Base-by-base conservation (phyloP, 92 coral and sea anemone species). In the Phenganax subtilis region DNA sequence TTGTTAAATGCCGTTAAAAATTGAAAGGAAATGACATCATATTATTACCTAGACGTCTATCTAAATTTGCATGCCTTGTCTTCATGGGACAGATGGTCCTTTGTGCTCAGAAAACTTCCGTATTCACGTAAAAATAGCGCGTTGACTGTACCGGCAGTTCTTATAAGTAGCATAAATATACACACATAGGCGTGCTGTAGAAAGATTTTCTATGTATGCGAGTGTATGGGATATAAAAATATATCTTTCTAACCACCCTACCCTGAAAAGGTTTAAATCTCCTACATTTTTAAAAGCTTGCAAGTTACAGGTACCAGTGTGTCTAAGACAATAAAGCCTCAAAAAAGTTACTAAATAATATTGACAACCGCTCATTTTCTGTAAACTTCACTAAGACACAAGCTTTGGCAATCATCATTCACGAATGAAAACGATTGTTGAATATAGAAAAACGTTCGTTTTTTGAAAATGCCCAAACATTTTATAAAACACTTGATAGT, bases 1-100 rank as follows among this genome's bases (percentile, higher is more conserved):
- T 55, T 16, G 37, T 28, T 30, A 69, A 79, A 79, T 60, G 44
- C 72, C 25, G n/a, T 52, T 51, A 79, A 79, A 20, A 63, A 61
- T 78, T 62, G 47, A 79, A 44, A 79, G 83, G 83, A 79, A 79
- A 11, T 79, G 83, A 79, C 83, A 79, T 79, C 83, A 79, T 52
- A 37, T 37, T 68, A 30, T 68, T 68, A 52, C 11, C 12, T 68
- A 20, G 54, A 29, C 47, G 73, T 68, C 29, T 68, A 29, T 68
- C 73, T 0, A 68, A 64, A 37, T 30, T 68, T 68, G 73, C 54
- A 37, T 37, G 47, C 3, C 11, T 30, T 30, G 53, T 53, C 73
- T 68, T 5, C 6, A 53, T 37, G 54, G n/a, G 73, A 10, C 73
- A 68, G 73, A 51, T 68, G 73, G 73, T 68, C 52, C 14, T 30